phyloP scores from a whole-genome alignment of 2,888 invertebrate species.

The Drosophila fungiperda region DNA sequence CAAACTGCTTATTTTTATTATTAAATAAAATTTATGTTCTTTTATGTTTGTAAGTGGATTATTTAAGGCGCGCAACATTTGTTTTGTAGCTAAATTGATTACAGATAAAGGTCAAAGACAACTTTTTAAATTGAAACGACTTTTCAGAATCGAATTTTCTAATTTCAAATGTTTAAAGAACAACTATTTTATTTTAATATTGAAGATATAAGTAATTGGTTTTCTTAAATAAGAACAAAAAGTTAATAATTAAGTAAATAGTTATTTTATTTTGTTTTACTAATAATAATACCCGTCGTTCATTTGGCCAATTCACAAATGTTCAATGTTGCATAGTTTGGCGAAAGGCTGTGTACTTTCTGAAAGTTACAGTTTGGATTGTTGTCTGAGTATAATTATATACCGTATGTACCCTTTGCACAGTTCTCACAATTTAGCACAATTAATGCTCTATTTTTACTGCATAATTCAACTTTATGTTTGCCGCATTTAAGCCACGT shows the following conservation, averaged over 20 bases:
- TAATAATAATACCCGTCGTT: slow-evolving; percentile 2
- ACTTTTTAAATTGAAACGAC: neutral
- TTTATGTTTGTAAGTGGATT: slow-evolving; percentile 7
- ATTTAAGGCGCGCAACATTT: neutral
- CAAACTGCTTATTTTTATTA: slow-evolving; percentile 1
- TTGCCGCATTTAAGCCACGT: slow-evolving; percentile 79
- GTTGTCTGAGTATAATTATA: neutral
- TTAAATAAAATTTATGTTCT: slow-evolving; percentile 34
- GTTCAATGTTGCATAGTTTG: slow-evolving; percentile 14
- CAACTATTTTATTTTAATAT: neutral
- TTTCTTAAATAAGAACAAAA: neutral
- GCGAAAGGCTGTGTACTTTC: neutral
- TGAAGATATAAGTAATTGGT: neutral
- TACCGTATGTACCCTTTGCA: slow-evolving; percentile 39
- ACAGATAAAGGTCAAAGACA: neutral
- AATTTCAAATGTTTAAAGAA: neutral
- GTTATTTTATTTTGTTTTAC: neutral
- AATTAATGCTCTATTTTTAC: slow-evolving; percentile 76
- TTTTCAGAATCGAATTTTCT: neutral
- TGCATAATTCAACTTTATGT: slow-evolving; percentile 75
- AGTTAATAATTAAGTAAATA: neutral
- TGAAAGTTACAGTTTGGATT: neutral
- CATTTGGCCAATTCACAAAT: slow-evolving; percentile 20
- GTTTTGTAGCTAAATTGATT: neutral
- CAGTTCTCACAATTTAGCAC: slow-evolving; percentile 51